Conservation (phyloP, 1,140 invertebrate genomes). For the Microplitis mediator region DNA sequence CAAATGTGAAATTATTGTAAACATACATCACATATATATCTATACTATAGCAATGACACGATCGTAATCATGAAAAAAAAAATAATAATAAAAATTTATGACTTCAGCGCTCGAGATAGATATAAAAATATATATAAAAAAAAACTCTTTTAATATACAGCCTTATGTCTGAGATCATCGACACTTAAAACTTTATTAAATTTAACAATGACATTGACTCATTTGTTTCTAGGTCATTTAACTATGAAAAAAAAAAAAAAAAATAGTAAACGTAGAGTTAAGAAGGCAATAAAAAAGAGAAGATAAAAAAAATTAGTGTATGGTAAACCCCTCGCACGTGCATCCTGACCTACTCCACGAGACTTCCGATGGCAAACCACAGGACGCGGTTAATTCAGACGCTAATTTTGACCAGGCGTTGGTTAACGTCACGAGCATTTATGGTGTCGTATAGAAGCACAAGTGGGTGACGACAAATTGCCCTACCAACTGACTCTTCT, state of each 20-base stretch:
- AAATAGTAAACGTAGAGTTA: not conserved
- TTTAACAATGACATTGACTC: not conserved
- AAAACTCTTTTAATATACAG: too few relatives aligned
- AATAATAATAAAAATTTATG: not conserved
- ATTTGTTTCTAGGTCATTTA: not conserved
- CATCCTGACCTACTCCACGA: constrained; percentile 19
- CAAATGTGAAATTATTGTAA: not conserved
- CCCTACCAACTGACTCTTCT: not conserved
- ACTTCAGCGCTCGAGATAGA: not conserved
- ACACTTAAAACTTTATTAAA: too few relatives aligned
- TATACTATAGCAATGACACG: too few relatives aligned
- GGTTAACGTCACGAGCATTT: not conserved
- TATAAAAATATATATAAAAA: not conserved
- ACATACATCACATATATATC: not conserved
- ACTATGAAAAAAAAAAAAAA: too few relatives aligned
- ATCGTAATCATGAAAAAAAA: not conserved
- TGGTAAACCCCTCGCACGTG: not conserved
- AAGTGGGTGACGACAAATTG: constrained; percentile 7
- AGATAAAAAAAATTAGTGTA: not conserved
- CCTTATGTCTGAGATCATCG: too few relatives aligned
- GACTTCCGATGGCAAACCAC: not conserved
- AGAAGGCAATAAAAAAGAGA: not conserved
- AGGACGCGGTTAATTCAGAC: constrained; percentile 16
- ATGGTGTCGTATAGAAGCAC: not conserved
- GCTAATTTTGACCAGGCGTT: not conserved